A percentile compares a stretch with the other conserved stretches of the same genome.
Conservation (phyloP, 2,113 vertebrate genomes). For the Mustelus asterias region DNA sequence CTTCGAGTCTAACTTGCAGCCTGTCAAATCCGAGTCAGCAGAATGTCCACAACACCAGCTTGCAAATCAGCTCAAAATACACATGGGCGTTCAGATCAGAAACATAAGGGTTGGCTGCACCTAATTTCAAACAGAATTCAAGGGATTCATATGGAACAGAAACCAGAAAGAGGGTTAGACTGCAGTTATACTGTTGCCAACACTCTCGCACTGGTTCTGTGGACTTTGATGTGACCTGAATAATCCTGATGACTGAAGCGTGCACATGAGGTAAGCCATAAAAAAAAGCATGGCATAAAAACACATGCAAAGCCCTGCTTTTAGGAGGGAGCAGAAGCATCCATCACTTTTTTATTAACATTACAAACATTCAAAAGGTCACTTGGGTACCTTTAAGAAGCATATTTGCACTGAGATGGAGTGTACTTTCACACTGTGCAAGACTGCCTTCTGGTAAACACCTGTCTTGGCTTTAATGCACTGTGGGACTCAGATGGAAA, state of each 20-base stretch:
- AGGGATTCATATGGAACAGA: no score
- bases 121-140: no score
- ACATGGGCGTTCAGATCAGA: no score
- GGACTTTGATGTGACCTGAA: background rate
- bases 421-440: background rate
- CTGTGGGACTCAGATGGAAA: background rate
- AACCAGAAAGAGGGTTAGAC: no score
- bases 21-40: no score
- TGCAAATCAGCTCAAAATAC: no score
- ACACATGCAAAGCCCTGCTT: background rate
- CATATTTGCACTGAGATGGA: background rate
- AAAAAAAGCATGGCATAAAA: background rate
- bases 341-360: background rate
- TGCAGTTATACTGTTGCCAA: no score
- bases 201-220: background rate
- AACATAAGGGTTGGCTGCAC: no score
- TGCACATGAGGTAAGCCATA: background rate
- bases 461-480: background rate
- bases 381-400: background rate
- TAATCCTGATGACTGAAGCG: background rate
- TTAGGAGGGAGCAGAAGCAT: background rate
- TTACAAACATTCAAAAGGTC: background rate
- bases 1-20: background rate
- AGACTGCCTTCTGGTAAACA: background rate
- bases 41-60: no score